A percentile compares a stretch with the other conserved stretches of the same genome.
phyloP scores from a whole-genome alignment of 92 coral and sea anemone species.

The Phenganax marumi region DNA sequence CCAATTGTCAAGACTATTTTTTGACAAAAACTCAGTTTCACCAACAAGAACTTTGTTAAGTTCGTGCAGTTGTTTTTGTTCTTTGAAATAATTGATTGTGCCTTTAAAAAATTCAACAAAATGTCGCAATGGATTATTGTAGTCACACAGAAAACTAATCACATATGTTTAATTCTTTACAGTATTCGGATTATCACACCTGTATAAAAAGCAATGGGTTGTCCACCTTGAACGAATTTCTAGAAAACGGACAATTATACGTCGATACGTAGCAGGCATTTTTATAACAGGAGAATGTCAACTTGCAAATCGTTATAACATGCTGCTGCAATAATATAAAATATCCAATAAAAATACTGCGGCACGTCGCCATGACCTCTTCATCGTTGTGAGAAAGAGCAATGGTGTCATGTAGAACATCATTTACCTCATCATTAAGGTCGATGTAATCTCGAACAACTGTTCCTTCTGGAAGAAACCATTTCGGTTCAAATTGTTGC shows the following conservation, averaged over 20 bases:
- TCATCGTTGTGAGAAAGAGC: no score
- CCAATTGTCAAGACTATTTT: constrained; percentile 76
- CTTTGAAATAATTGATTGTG: constrained; percentile 63
- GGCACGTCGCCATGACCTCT: no score
- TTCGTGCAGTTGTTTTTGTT: constrained; percentile 73
- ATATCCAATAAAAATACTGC: no score
- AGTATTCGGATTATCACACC: neutral
- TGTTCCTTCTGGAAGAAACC: constrained; percentile 81
- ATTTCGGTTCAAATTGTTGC: constrained; percentile 72
- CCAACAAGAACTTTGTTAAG: constrained; percentile 52
- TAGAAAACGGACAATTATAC: neutral
- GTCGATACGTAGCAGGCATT: neutral
- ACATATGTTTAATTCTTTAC: neutral
- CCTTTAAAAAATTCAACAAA: constrained; percentile 45
- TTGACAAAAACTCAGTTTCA: constrained; percentile 63
- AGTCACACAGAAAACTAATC: neutral
- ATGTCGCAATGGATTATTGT: neutral
- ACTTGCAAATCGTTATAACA: no score
- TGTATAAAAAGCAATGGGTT: constrained; percentile 13
- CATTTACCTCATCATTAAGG: constrained; percentile 58
- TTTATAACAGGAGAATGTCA: neutral
- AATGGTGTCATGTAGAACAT: neutral
- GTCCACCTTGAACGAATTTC: constrained; percentile 22
- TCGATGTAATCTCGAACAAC: constrained; percentile 69
- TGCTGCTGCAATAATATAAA: neutral